Evolutionary conservation across 2,113 vertebrate genomes (phyloP).

Genomic region (Chauna torquata): DNA sequence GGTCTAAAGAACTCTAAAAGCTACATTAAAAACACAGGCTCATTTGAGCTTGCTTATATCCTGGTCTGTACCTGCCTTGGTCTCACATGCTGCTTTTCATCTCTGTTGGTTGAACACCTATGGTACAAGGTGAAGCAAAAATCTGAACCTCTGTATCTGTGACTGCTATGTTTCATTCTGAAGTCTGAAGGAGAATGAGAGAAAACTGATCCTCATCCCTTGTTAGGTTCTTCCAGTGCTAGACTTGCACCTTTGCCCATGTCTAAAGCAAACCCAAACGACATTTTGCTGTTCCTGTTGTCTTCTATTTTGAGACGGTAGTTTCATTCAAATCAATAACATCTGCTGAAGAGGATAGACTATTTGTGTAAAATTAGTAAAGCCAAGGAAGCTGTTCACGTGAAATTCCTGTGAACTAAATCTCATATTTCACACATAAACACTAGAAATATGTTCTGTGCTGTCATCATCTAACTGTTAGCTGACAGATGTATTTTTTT

Average conservation of each 20-base stretch:
- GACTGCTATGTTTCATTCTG: not conserved
- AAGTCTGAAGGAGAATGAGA: not conserved
- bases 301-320: not conserved
- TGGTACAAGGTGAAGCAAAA: not conserved
- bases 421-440: not conserved
- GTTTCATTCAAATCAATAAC: not conserved
- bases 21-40: not conserved
- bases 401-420: not conserved
- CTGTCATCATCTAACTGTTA: not conserved
- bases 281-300: not conserved
- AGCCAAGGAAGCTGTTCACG: not conserved
- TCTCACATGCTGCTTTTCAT: not conserved
- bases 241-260: rapidly evolving
- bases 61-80: not conserved
- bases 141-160: not conserved
- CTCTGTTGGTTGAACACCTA: not conserved
- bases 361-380: not conserved
- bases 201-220: not conserved
- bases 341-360: not conserved
- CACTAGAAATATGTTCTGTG: not conserved
- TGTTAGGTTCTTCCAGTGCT: not conserved
- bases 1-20: not conserved
- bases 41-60: not conserved
- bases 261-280: not conserved
- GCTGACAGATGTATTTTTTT: not conserved